Base-by-base conservation (phyloP, 2,113 vertebrate genomes). In the Dicerorhinus sumatrensis region DNA sequence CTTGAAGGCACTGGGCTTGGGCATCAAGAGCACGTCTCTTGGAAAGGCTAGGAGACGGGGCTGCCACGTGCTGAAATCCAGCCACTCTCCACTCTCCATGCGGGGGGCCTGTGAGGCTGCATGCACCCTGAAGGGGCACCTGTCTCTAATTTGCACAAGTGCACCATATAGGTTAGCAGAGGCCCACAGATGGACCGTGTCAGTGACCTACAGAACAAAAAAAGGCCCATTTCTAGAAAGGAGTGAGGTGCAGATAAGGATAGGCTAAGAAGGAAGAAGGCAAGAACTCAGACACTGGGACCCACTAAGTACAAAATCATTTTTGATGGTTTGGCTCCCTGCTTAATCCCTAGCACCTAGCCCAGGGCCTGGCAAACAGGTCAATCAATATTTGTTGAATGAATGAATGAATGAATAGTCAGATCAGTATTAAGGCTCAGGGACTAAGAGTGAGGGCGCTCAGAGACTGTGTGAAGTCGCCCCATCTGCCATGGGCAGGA, bases 401-500 rank as follows among this genome's bases (percentile, higher is more conserved):
- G 65, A 85, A 46, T 51, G 75, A 83, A 56, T 48, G 93, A 80
- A n/a, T 85, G 84, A 89, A 39, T 21, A 92, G 29, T 69, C 46
- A 67, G 67, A 82, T 70, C 29, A 75, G 58, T 18, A 7, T 42
- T 39, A 70, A 67, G 60, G 54, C n/a, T 27, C 8, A 2, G 62
- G 79, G 62, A 79, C 29, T 8, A 14, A 56, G 63, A 67, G 73
- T n/a, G 69, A 87, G 56, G 72, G 36, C 12, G 58, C 73, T 85
- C 46, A 25, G 73, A 95, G 96, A 97, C 92, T 93, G 88, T 72
- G 75, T 8, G 56, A 89, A 89, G 92, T 13, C 3, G 75, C 58
- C 65, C 75, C 94, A 91, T 87, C 94, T 97, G 85, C 81, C 58
- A 31, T 2, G 4, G 94, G 96, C 89, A 80, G 89, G 69, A 42